Conservation (phyloP, 2,797 vertebrate genomes). For the Hippocampus kuda region DNA sequence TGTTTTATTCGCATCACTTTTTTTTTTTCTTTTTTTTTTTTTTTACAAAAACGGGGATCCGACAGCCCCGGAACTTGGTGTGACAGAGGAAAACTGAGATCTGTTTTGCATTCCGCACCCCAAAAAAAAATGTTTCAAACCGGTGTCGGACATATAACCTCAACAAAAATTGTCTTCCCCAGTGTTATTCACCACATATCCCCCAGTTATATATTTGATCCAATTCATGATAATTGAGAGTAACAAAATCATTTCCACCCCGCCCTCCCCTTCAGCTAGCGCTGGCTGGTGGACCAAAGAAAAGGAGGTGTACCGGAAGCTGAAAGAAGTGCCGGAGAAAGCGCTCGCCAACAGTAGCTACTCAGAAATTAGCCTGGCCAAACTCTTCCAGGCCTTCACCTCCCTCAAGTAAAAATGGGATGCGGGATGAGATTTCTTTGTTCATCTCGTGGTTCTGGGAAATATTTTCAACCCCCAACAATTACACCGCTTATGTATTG, state of each 20-base stretch:
- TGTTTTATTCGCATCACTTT: no score
- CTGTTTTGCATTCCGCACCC: no score
- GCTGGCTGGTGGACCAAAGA: constrained; percentile 17
- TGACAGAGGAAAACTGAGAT: no score
- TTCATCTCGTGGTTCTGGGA: constrained; percentile 26
- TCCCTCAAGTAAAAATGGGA: constrained; percentile 63
- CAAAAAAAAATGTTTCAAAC: no score
- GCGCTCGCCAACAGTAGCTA: constrained; percentile 78
- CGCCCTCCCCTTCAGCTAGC: constrained; percentile 16
- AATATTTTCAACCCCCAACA: constrained; percentile 33
- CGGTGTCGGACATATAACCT: no score
- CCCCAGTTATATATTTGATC: background rate
- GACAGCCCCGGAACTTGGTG: no score
- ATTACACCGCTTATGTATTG: constrained; percentile 31
- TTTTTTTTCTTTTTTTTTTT: no score
- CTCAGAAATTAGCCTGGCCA: constrained; percentile 88
- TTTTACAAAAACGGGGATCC: background rate
- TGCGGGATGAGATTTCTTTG: background rate
- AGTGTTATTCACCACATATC: background rate
- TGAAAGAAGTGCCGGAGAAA: constrained; percentile 78
- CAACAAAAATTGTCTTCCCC: no score
- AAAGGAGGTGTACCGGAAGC: constrained; percentile 67
- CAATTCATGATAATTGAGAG: background rate
- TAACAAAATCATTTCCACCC: background rate
- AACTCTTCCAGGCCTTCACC: constrained; percentile 77